A percentile compares a stretch with the other conserved stretches of the same genome.
Evolutionary conservation across 2,888 invertebrate species (phyloP).

Genomic region (Ramazzottius varieornatus): DNA sequence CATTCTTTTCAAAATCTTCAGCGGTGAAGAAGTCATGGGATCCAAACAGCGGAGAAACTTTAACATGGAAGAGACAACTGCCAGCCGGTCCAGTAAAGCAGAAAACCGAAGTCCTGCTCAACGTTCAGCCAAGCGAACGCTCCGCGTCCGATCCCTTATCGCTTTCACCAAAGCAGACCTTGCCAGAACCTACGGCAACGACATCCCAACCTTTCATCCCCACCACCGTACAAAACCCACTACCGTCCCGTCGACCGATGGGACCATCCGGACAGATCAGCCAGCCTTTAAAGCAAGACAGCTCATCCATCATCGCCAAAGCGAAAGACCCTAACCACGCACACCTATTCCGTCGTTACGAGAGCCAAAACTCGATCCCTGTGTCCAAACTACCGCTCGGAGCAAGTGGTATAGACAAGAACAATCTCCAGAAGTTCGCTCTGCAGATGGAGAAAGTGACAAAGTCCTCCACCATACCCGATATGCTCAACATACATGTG

Average conservation of each 20-base stretch:
- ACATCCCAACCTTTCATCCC: neutral
- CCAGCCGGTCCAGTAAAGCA: neutral
- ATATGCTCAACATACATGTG: neutral
- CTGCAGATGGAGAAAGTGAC: neutral
- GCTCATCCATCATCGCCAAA: no score
- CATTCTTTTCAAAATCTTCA: neutral
- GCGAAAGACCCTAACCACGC: no score
- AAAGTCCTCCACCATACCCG: neutral
- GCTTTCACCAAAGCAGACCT: no score
- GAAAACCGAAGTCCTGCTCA: no score
- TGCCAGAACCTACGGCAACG: no score
- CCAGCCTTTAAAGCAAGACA: no score
- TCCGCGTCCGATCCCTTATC: no score
- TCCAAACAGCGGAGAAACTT: neutral
- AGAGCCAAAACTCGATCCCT: neutral
- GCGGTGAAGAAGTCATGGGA: neutral
- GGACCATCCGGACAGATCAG: no score
- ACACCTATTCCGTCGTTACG: neutral
- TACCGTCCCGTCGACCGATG: neutral
- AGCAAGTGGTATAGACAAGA: neutral
- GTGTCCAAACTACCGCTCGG: neutral
- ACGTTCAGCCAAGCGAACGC: no score
- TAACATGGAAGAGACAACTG: neutral
- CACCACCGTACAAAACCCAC: neutral
- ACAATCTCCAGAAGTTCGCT: neutral